A percentile compares a stretch with the other conserved stretches of the same genome.
Evolutionary conservation across 2,113 vertebrate genomes (phyloP).

Genomic region (Trematomus loennbergii): DNA sequence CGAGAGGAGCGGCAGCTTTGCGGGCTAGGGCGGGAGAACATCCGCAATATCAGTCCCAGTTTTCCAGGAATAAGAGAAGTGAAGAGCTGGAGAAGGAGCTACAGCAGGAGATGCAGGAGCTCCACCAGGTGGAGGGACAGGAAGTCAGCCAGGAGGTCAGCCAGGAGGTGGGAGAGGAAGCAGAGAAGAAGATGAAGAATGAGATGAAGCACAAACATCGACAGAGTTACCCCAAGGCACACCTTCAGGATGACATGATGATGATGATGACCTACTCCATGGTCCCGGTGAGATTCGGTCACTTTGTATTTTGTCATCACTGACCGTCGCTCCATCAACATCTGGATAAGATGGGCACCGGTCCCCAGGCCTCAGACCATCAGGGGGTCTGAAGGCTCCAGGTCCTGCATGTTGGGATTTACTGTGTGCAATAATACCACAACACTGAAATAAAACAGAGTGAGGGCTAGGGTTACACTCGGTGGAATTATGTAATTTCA

Average conservation of each 20-base stretch:
- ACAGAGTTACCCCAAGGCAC: slow-evolving; percentile 77
- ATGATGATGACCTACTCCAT: slow-evolving; percentile 96
- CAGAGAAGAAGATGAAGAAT: slow-evolving; percentile 81
- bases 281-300: slow-evolving; percentile 89
- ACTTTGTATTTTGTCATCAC: not conserved
- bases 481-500: not conserved
- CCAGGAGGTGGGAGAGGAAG: slow-evolving; percentile 69
- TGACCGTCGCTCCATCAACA: not conserved
- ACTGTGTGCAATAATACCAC: not conserved
- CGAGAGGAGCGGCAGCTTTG: slow-evolving; percentile 50
- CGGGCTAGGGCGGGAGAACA: slow-evolving; percentile 11
- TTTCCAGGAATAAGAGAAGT: slow-evolving; percentile 89
- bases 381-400: not conserved
- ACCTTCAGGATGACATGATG: slow-evolving; percentile 88
- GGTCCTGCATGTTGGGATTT: not conserved
- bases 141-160: slow-evolving; percentile 52
- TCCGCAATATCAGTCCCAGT: slow-evolving; percentile 68
- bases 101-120: slow-evolving; percentile 24
- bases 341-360: not conserved
- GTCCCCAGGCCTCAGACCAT: not conserved
- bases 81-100: slow-evolving; percentile 72
- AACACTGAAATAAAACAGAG: not conserved
- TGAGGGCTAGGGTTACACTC: too few species aligned
- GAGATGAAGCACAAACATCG: slow-evolving; percentile 66
- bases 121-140: slow-evolving; percentile 8